phyloP scores from a whole-genome alignment of 1,140 invertebrate species.

The Acromyrmex heyeri region DNA sequence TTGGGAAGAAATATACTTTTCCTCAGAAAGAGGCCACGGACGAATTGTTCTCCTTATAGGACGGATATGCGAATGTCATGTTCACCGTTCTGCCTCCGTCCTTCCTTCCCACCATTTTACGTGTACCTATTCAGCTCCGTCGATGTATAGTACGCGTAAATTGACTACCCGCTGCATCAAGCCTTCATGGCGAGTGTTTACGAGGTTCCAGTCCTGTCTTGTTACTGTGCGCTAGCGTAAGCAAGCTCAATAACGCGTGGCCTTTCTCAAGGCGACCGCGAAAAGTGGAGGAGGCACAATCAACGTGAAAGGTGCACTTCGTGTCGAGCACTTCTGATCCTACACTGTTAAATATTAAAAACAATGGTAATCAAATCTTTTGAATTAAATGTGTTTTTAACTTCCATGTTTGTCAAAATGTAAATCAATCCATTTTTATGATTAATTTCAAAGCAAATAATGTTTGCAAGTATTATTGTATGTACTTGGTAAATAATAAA shows the following conservation, averaged over 20 bases:
- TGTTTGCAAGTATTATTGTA: too few relatives aligned
- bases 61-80: slow-evolving; percentile 12
- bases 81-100: background rate
- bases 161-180: slow-evolving; percentile 27
- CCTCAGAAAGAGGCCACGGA: slow-evolving; percentile 29
- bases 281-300: slow-evolving; percentile 10
- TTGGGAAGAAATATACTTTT: slow-evolving; percentile 17
- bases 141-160: slow-evolving; percentile 20
- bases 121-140: background rate
- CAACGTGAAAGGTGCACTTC: background rate
- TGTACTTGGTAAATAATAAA: too few relatives aligned
- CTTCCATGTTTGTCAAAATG: too few relatives aligned
- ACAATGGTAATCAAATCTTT: background rate
- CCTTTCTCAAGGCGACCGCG: slow-evolving; percentile 6
- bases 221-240: slow-evolving; percentile 11
- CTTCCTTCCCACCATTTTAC: slow-evolving; percentile 9
- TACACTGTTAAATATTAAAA: background rate
- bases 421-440: too few relatives aligned
- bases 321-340: background rate
- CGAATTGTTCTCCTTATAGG: slow-evolving; percentile 8
- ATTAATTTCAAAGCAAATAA: too few relatives aligned
- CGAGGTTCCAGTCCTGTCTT: slow-evolving; percentile 31
- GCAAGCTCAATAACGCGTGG: background rate
- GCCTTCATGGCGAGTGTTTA: slow-evolving; percentile 32
- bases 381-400: too few relatives aligned